These are phyloP conservation scores for Turnix velox DNA, from an alignment of 2,113 vertebrate genomes.

Conservation along the genomic window DNA sequence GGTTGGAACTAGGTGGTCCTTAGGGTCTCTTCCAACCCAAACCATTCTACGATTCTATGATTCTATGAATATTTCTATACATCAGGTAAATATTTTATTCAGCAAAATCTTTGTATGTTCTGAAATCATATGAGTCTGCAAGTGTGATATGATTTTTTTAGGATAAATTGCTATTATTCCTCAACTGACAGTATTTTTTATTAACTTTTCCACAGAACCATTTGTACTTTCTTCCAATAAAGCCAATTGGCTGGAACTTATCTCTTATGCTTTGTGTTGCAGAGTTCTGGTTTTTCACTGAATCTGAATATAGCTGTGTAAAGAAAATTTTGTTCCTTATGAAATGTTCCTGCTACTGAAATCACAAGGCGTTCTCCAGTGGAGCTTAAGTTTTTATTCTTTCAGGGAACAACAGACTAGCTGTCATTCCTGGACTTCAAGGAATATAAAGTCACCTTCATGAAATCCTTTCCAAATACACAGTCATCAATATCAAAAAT, in stretches of 20 bases:
- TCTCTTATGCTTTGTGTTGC: not conserved
- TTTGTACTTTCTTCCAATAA: not conserved
- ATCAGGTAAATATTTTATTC: not conserved
- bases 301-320: not conserved
- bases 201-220: not conserved
- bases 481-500: not conserved
- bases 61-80: too few species aligned
- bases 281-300: accelerated
- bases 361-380: not conserved
- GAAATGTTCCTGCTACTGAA: not conserved
- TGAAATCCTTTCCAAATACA: not conserved
- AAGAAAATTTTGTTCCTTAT: not conserved
- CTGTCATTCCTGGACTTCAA: not conserved
- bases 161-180: not conserved
- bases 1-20: too few species aligned
- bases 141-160: not conserved
- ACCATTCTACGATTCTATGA: too few species aligned
- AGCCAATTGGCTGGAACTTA: not conserved
- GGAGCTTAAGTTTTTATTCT: not conserved
- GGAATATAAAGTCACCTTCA: not conserved
- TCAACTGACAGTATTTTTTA: not conserved
- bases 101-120: not conserved
- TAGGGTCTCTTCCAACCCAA: too few species aligned
- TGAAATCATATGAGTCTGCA: not conserved
- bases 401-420: not conserved